Evolutionary conservation across 2,888 invertebrate genomes (phyloP).

Genomic region (Pristionchus maxplancki): DNA sequence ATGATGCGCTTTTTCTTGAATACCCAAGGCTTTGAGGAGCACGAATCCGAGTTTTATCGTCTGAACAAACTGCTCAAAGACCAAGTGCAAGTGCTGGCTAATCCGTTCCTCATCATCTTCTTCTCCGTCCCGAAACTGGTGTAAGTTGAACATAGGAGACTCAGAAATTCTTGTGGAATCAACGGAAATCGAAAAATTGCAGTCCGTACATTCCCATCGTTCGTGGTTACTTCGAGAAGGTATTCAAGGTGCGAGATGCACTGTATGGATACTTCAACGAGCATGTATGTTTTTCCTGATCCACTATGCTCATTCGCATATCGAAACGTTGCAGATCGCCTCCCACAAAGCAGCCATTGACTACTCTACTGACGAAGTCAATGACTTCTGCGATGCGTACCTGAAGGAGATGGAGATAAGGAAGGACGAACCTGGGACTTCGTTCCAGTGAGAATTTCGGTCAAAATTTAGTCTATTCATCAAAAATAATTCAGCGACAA

Average conservation of each 20-base stretch:
- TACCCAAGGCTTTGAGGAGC: not conserved
- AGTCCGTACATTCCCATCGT: constrained; percentile 20
- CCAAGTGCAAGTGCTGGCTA: not conserved
- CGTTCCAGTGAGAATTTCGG: not conserved
- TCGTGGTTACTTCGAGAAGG: not conserved
- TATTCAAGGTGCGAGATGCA: constrained; percentile 5
- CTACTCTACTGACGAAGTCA: not conserved
- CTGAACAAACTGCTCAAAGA: not conserved
- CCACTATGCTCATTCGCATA: too few relatives aligned
- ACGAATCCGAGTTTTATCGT: constrained; percentile 23
- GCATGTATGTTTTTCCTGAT: not conserved
- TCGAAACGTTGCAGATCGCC: not conserved
- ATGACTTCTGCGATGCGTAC: constrained; percentile 45
- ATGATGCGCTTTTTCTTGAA: not conserved
- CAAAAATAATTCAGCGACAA: constrained; percentile 25
- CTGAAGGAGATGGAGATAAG: constrained; percentile 48
- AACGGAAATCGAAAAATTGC: not conserved
- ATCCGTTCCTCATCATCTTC: constrained; percentile 29
- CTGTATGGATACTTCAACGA: constrained; percentile 35
- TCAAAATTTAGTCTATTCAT: not conserved
- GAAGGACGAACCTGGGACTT: not conserved
- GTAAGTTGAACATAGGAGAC: not conserved
- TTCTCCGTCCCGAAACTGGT: not conserved
- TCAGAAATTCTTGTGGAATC: too few relatives aligned
- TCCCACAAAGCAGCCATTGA: constrained; percentile 25